A percentile compares a stretch with the other conserved stretches of the same genome.
Conservation (phyloP, 1,140 invertebrate species). For the Hormaphis cornu region DNA sequence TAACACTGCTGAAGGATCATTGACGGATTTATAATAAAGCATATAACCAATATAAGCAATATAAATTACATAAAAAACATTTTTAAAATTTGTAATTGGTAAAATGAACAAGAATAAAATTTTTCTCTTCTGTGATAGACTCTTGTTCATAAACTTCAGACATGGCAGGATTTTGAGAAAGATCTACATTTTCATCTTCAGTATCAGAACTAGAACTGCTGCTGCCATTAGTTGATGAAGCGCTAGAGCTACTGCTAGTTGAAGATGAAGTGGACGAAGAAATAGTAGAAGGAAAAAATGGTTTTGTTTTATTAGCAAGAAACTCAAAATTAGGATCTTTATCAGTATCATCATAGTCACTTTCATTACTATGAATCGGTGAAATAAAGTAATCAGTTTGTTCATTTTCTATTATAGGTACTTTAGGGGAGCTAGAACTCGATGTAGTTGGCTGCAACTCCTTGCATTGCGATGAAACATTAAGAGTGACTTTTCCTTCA, state of each 20-base stretch:
- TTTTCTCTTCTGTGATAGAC: background rate
- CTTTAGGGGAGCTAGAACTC: background rate
- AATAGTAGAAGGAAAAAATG: background rate
- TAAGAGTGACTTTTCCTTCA: background rate
- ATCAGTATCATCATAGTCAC: constrained; percentile 11
- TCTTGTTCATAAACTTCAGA: background rate
- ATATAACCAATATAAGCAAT: too few species aligned
- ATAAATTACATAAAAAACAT: too few species aligned
- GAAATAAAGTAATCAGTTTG: constrained; percentile 5
- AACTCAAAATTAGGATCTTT: constrained; percentile 2
- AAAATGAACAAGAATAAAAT: too few species aligned
- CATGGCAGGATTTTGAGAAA: background rate
- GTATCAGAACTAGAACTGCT: constrained; percentile 1
- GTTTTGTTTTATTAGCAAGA: background rate
- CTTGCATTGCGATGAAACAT: background rate
- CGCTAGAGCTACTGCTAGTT: background rate
- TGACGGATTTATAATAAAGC: too few species aligned
- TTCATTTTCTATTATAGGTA: background rate
- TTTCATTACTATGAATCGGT: background rate
- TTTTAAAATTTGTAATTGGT: too few species aligned
- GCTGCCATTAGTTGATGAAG: background rate
- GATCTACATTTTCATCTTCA: constrained; percentile 2
- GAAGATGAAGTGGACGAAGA: background rate
- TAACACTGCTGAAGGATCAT: too few species aligned
- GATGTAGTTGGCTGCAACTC: background rate